phyloP scores from a whole-genome alignment of 2,888 invertebrate species.

The Hybos culiciformis region DNA sequence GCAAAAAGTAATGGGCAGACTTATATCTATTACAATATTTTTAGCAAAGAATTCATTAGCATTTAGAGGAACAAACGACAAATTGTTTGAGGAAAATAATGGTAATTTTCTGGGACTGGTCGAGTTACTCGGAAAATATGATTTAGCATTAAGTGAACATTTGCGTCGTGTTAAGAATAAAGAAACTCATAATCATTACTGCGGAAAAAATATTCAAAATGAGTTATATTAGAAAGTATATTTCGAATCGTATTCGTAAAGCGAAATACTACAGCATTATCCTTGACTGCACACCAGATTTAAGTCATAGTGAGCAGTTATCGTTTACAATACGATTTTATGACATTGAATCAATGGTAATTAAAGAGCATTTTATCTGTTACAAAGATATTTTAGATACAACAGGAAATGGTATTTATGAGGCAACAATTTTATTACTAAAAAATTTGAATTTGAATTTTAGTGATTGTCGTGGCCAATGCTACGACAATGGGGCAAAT shows the following conservation, averaged over 20 bases:
- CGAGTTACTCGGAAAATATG: conserved; percentile 4
- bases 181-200: not conserved
- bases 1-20: conserved; percentile 1
- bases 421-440: no score
- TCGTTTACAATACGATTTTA: not conserved
- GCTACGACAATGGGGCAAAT: conserved; percentile 1
- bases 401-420: not conserved
- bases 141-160: conserved; percentile 1
- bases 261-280: not conserved
- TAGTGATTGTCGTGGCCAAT: not conserved
- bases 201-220: not conserved
- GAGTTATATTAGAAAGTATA: not conserved
- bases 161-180: conserved; percentile 1
- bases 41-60: not conserved
- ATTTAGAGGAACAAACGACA: not conserved
- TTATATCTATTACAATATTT: not conserved
- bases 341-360: not conserved
- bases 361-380: not conserved
- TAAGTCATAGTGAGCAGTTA: not conserved
- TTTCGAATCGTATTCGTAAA: not conserved
- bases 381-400: not conserved
- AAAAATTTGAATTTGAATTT: not conserved
- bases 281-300: not conserved
- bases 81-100: not conserved
- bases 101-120: conserved; percentile 3